These are phyloP conservation scores for Hydrochoerus hydrochaeris DNA, from an alignment of 2,113 vertebrate genomes.

Conservation along the genomic window DNA sequence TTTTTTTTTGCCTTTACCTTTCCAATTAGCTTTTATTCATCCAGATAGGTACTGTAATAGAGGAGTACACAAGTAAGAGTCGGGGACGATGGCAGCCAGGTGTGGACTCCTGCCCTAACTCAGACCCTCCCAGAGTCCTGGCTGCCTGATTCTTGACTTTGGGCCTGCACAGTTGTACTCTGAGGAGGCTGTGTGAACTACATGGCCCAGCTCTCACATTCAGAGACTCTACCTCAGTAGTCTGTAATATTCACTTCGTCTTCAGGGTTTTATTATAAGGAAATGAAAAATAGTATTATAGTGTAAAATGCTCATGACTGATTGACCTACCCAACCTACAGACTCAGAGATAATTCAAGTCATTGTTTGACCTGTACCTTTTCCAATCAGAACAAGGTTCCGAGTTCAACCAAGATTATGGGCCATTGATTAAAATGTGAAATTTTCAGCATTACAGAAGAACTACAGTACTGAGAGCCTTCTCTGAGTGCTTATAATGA, in stretches of 20 bases:
- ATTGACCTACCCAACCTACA: neutral
- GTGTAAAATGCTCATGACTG: neutral
- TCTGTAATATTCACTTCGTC: neutral
- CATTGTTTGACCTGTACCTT: neutral
- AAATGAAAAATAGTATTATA: neutral
- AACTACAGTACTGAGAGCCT: neutral
- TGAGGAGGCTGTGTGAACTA: neutral
- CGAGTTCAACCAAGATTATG: neutral
- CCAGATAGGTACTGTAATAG: neutral
- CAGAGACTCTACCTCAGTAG: neutral
- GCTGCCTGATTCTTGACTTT: neutral
- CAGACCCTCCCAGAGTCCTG: neutral
- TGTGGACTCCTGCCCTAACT: neutral
- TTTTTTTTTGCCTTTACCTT: constrained; percentile 2
- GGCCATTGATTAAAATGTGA: neutral
- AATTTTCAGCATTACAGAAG: neutral
- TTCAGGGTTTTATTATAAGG: constrained; percentile 43
- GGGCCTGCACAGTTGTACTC: neutral
- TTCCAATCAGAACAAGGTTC: constrained; percentile 11
- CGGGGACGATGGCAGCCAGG: neutral
- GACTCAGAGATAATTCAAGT: neutral
- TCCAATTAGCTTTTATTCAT: neutral
- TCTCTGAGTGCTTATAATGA: neutral
- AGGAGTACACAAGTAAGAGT: neutral
- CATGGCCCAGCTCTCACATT: neutral